phyloP scores from a whole-genome alignment of 2,797 vertebrate genomes.

The Anabas testudineus region DNA sequence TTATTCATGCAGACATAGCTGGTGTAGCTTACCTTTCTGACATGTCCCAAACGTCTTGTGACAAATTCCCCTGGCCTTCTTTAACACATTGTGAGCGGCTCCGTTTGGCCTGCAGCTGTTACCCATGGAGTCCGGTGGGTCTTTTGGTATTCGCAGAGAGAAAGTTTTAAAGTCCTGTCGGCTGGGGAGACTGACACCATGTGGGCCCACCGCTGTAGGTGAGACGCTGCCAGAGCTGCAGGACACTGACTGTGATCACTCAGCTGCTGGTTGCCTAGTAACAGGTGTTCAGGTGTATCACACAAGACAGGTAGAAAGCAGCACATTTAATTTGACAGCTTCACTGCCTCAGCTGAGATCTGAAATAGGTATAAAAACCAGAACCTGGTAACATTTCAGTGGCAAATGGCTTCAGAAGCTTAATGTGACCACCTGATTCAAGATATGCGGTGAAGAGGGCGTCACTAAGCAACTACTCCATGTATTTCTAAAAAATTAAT shows the following conservation, averaged over 20 bases:
- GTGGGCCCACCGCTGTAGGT: constrained; percentile 26
- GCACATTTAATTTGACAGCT: neutral
- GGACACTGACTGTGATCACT: constrained; percentile 26
- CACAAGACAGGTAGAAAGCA: constrained; percentile 1
- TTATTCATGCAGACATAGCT: constrained; percentile 4
- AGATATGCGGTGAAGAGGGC: too few relatives aligned
- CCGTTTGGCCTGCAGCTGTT: constrained; percentile 52
- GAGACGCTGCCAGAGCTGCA: constrained; percentile 32
- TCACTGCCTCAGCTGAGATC: neutral
- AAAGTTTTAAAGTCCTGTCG: constrained; percentile 29
- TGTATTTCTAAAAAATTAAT: too few relatives aligned
- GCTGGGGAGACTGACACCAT: constrained; percentile 27
- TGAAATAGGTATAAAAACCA: neutral
- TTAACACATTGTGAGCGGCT: constrained; percentile 52
- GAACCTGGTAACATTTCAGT: too few relatives aligned
- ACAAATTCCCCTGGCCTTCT: constrained; percentile 49
- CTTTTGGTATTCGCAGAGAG: constrained; percentile 21
- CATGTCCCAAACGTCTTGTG: constrained; percentile 85
- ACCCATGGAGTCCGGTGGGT: constrained; percentile 75
- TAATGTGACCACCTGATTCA: too few relatives aligned
- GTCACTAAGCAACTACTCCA: too few relatives aligned
- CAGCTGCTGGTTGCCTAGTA: constrained; percentile 70
- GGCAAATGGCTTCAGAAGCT: too few relatives aligned
- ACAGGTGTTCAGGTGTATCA: constrained; percentile 48
- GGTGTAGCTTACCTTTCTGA: constrained; percentile 89